phyloP scores from a whole-genome alignment of 2,113 vertebrate species.

The Xyrauchen texanus region DNA sequence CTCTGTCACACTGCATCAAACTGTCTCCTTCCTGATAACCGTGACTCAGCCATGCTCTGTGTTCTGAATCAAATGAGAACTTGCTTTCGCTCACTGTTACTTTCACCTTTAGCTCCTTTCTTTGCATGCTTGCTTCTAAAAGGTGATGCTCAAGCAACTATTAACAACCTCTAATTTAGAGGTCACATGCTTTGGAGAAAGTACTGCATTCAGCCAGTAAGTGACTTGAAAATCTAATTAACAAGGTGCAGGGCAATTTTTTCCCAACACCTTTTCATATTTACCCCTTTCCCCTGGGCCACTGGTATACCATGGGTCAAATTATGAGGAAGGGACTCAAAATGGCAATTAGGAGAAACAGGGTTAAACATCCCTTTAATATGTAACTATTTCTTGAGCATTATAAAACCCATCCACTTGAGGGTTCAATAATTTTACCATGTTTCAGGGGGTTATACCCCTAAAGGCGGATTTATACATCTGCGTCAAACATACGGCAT shows the following conservation, averaged over 20 bases:
- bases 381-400: no score
- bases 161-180: constrained; percentile 66
- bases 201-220: constrained; percentile 63
- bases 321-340: not conserved
- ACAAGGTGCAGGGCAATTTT: not conserved
- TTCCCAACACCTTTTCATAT: not conserved
- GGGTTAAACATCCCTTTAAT: not conserved
- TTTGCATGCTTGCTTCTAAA: not conserved
- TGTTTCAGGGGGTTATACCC: no score
- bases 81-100: not conserved
- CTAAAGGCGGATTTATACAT: no score
- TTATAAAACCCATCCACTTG: no score
- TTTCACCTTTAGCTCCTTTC: not conserved
- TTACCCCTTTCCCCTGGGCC: not conserved
- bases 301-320: not conserved
- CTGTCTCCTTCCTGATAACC: constrained; percentile 11
- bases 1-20: constrained; percentile 42
- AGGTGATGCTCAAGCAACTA: constrained; percentile 7
- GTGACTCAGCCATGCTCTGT: not conserved
- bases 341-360: not conserved
- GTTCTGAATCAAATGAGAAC: constrained; percentile 22
- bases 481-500: no score
- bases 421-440: no score
- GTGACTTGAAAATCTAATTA: constrained; percentile 61
- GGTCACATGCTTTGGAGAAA: constrained; percentile 65